Evolutionary conservation across 2,113 vertebrate genomes (phyloP), one percentile per base, ranked within the genome.

Genomic region (Bujurquina vittata): DNA sequence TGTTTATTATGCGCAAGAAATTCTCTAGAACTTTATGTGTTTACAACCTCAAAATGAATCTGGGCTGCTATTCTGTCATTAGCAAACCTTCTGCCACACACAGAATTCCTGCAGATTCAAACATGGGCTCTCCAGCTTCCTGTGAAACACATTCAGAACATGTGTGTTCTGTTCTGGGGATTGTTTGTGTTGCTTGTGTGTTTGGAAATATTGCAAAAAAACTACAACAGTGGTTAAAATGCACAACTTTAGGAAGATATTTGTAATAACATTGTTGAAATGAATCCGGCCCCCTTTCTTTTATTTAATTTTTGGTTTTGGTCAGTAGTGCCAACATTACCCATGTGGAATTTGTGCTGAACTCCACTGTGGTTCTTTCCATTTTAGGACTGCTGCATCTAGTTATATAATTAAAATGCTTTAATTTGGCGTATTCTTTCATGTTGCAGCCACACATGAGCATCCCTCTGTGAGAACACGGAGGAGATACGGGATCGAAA

Each of bases 381-480:
- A 73, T 60, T 49, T 81, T 35, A 20, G 26, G 11, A 65, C 1
- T 67, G 59, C 84, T 86, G 81, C 43, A 79, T 84, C 78, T 77
- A 52, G 35, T 89, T 91, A 84, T 86, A 56, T 80, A 93, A 92
- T 91, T 86, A 88, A 74, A 54, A 88, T 15, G 33, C 86, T 92
- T 93, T 93, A 93, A 95, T 92, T 91, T 88, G 81, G 63, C 79
- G 61, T 69, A 88, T 91, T 62, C 81, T 91, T 92, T 94, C 46
- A 90, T 93, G 84, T 87, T 80, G 12, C 54, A 55, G 85, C 86
- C 87, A 63, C 84, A 90, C 56, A 77, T 75, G 77, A 54, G 80
- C 65, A 58, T 84, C 26, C 59, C 59, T 81, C 49, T 83, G 74
- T 87, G 75, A 84, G 82, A 92, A 77, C 29, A 2, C 29, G 4